Base-by-base conservation (phyloP, 2,888 invertebrate genomes). In the Fabriciana adippe region DNA sequence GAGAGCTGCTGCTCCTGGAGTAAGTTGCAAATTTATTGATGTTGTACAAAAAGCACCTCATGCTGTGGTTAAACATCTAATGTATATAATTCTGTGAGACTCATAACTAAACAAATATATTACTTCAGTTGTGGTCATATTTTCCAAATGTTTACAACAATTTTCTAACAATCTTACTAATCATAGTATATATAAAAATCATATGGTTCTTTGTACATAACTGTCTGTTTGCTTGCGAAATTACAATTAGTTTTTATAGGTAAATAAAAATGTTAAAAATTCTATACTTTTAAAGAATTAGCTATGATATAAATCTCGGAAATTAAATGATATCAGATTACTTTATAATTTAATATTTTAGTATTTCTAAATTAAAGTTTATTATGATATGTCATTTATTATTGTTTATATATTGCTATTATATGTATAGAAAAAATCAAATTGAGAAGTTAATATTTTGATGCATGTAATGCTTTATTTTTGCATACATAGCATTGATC, bases 1-100 rank as follows among this genome's bases (percentile, higher is more conserved):
- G 60, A 93, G 97, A 84, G 96, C 97, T 63, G 96, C 97, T 76
- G 95, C 95, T 86, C 97, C 97, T 77, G 96, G 95, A 87, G 96
- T 96, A 94, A 95, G 88, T 88, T 73, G 15, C 48, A 41, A 41
- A 59, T 65, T 55, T 55, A 51, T 64, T 68, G 64, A 64, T 67
- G 54, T 57, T 67, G 50, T 65, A 55, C 55, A 16, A 55, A 13
- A 21, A 60, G 64, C 60, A 55, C 60, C 55, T 50, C 60, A 64
- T 65, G 55, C 60, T 51, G 41, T 53, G 59, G 45, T 62, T 53
- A 63, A 13, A 15, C 15, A 55, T 51, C 45, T 45, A 51, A 65
- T 56, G 14, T 62, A 47, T 64, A 55, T 64, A 18, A 50, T 55
- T 64, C 64, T 61, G 55, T 41, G 65, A 60, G 65, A 61, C 68